Evolutionary conservation across 2,888 invertebrate species (phyloP).

Genomic region (Euphydryas editha): DNA sequence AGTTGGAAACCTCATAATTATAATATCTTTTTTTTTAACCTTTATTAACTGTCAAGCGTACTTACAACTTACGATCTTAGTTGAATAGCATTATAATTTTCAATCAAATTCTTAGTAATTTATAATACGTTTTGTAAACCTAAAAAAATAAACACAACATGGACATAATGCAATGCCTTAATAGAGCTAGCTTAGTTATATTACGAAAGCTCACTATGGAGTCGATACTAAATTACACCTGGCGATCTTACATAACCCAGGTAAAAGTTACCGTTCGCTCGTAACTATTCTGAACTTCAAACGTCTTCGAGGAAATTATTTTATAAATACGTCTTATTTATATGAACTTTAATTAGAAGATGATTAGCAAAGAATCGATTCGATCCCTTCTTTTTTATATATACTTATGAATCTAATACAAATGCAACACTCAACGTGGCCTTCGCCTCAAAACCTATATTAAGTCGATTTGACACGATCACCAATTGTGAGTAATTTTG

Average conservation of each 20-base stretch:
- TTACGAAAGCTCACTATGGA: conserved; percentile 79
- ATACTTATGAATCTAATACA: conserved; percentile 33
- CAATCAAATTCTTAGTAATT: not conserved
- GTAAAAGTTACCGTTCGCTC: conserved; percentile 79
- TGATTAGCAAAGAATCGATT: conserved; percentile 25
- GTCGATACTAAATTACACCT: conserved; percentile 79
- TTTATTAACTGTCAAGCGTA: not conserved
- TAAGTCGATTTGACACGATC: conserved; percentile 61
- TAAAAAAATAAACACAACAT: not conserved
- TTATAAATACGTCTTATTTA: conserved; percentile 38
- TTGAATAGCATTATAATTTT: not conserved
- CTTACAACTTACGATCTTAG: not conserved
- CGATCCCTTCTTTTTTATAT: conserved; percentile 28
- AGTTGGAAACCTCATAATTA: not conserved
- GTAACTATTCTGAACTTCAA: conserved; percentile 73
- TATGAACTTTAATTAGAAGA: conserved; percentile 38
- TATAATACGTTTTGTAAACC: not conserved
- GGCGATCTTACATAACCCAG: conserved; percentile 73
- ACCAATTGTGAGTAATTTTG: conserved; percentile 59
- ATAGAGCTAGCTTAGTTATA: conserved; percentile 60
- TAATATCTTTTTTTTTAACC: not conserved
- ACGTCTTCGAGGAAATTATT: conserved; percentile 44
- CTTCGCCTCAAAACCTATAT: conserved; percentile 74
- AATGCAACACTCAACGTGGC: conserved; percentile 48
- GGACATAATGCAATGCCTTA: conserved; percentile 28